Conservation (phyloP, 2,888 invertebrate species). For the Lasioglossum leucozonium region DNA sequence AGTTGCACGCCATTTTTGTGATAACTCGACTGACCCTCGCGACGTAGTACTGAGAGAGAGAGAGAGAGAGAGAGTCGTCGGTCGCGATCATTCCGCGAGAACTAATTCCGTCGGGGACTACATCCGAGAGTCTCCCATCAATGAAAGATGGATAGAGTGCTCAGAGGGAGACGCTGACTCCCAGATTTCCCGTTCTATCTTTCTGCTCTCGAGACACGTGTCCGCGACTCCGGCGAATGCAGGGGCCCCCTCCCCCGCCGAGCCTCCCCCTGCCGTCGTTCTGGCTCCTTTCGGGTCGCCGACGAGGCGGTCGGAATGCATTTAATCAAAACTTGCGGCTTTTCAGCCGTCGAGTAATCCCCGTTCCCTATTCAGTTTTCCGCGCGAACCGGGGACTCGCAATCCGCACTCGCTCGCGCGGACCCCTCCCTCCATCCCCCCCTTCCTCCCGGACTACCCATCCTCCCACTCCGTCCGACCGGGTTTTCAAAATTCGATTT, state of each 20-base stretch:
- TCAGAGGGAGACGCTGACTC: constrained; percentile 25
- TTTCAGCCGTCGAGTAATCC: constrained; percentile 46
- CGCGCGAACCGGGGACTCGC: constrained; percentile 15
- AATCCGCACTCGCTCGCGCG: neutral
- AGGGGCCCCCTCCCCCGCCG: neutral
- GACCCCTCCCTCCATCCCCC: too few relatives aligned
- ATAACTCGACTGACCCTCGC: neutral
- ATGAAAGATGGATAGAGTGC: constrained; percentile 20
- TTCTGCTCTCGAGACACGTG: constrained; percentile 27
- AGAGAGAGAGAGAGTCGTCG: too few relatives aligned
- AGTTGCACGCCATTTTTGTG: too few relatives aligned
- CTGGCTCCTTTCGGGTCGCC: constrained; percentile 37
- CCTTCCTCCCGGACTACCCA: too few relatives aligned
- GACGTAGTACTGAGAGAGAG: constrained; percentile 42
- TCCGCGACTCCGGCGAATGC: constrained; percentile 8
- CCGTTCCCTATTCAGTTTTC: constrained; percentile 49
- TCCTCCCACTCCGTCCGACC: neutral
- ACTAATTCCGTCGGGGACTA: constrained; percentile 35
- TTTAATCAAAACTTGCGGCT: constrained; percentile 79
- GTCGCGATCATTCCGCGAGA: constrained; percentile 68
- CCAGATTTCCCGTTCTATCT: constrained; percentile 10
- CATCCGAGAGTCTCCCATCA: constrained; percentile 16
- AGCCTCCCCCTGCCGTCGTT: neutral
- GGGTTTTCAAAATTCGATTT: constrained; percentile 28
- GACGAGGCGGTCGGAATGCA: constrained; percentile 58